A percentile compares a stretch with the other conserved stretches of the same genome.
Evolutionary conservation across 2,113 vertebrate genomes (phyloP).

Genomic region (Dolichallabes microphthalmus): DNA sequence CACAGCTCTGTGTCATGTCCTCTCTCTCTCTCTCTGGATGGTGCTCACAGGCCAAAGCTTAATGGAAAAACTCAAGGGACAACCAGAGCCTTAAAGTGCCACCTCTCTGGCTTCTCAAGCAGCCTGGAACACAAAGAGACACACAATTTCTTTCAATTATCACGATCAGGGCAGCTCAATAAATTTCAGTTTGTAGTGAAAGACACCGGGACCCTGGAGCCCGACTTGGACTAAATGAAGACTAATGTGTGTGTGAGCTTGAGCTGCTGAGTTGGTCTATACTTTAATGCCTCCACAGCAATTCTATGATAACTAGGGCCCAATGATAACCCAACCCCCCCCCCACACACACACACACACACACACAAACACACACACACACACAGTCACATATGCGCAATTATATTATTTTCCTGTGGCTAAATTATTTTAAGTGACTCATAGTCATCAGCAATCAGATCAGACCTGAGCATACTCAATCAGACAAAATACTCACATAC

Average conservation of each 20-base stretch:
- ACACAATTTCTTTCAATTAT: conserved; percentile 84
- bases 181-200: conserved; percentile 76
- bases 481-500: conserved; percentile 7
- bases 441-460: conserved; percentile 68
- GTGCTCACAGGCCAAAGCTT: conserved; percentile 3
- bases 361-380: conserved; percentile 39
- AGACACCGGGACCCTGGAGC: conserved; percentile 72
- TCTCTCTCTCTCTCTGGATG: conserved; percentile 18
- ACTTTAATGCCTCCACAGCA: conserved; percentile 50
- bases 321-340: conserved; percentile 61
- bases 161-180: conserved; percentile 69
- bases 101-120: conserved; percentile 50
- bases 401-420: conserved; percentile 31
- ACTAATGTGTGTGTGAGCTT: conserved; percentile 72
- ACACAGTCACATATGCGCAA: not conserved
- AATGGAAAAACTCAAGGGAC: conserved; percentile 5
- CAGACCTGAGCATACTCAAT: conserved; percentile 57
- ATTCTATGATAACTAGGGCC: conserved; percentile 57
- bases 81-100: conserved; percentile 33
- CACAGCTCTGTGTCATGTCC: not conserved
- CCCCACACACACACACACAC: conserved; percentile 23
- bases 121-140: conserved; percentile 72
- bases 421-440: conserved; percentile 36
- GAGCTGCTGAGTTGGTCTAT: conserved; percentile 72
- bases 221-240: conserved; percentile 75